Evolutionary conservation across 2,797 vertebrate genomes (phyloP).

Genomic region (Amblyopsis hoosieri): DNA sequence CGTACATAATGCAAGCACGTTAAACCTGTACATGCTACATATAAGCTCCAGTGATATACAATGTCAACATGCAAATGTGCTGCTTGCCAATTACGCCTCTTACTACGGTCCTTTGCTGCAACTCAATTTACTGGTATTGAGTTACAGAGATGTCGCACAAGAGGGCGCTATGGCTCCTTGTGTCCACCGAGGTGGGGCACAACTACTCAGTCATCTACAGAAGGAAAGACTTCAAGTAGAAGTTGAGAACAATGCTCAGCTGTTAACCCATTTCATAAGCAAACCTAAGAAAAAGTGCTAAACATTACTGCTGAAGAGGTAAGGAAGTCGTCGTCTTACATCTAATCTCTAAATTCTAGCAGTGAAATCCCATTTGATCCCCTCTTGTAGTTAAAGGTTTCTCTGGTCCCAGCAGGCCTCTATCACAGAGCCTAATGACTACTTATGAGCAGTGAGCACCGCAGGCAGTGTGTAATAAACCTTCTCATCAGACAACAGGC

Average conservation of each 20-base stretch:
- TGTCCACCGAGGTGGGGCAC: conserved; percentile 15
- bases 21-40: background rate
- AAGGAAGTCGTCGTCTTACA: conserved; percentile 51
- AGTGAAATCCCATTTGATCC: conserved; percentile 47
- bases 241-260: conserved; percentile 34
- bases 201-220: conserved; percentile 19
- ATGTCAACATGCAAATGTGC: conserved; percentile 1
- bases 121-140: conserved; percentile 2
- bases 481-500: conserved; percentile 35
- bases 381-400: conserved; percentile 38
- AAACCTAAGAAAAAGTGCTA: conserved; percentile 33
- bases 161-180: conserved; percentile 46
- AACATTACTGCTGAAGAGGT: conserved; percentile 25
- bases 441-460: conserved; percentile 30
- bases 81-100: conserved; percentile 9
- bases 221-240: conserved; percentile 28
- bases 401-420: conserved; percentile 35
- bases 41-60: background rate
- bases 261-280: conserved; percentile 35
- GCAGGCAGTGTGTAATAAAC: conserved; percentile 47
- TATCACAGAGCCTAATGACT: conserved; percentile 53
- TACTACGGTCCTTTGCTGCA: too few species aligned
- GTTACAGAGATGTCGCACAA: conserved; percentile 46
- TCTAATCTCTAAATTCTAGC: conserved; percentile 55
- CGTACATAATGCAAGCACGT: too few species aligned